phyloP scores from a whole-genome alignment of 2,797 vertebrate genomes.

The Lindbergichthys nudifrons region DNA sequence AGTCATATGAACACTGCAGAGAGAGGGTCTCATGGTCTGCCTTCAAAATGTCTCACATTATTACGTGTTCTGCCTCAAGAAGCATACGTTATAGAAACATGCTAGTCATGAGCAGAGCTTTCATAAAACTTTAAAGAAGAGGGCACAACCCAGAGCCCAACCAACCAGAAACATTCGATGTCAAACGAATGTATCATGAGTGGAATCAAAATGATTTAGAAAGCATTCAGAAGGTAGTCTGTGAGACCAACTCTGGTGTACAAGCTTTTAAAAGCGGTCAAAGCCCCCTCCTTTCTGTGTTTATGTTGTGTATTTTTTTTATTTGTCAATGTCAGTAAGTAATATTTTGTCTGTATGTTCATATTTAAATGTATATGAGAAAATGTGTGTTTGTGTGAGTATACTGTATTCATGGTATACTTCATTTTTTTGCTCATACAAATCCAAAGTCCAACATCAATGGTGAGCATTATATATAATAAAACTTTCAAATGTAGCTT shows the following conservation, averaged over 20 bases:
- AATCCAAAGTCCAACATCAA: slow-evolving; percentile 73
- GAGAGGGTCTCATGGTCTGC: slow-evolving; percentile 61
- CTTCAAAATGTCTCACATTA: slow-evolving; percentile 16
- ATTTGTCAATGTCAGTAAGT: slow-evolving; percentile 75
- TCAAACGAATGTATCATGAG: slow-evolving; percentile 8
- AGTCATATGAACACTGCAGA: slow-evolving; percentile 60
- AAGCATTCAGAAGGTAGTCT: slow-evolving; percentile 29
- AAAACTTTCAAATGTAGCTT: not conserved
- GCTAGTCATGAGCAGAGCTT: not conserved
- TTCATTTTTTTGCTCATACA: slow-evolving; percentile 64
- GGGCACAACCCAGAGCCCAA: not conserved
- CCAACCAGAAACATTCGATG: slow-evolving; percentile 13
- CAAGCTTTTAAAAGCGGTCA: slow-evolving; percentile 64
- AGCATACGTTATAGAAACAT: not conserved
- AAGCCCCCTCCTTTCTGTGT: slow-evolving; percentile 66
- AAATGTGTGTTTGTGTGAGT: slow-evolving; percentile 82
- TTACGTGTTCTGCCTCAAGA: not conserved
- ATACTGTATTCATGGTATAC: slow-evolving; percentile 73
- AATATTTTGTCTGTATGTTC: slow-evolving; percentile 86
- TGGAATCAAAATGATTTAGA: not conserved
- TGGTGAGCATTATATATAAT: not conserved
- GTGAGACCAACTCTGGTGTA: slow-evolving; percentile 66
- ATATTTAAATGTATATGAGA: slow-evolving; percentile 84
- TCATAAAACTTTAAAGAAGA: not conserved
- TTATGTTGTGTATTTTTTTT: slow-evolving; percentile 54